Evolutionary conservation across 2,113 vertebrate species (phyloP).

Genomic region (Hyla sarda): DNA sequence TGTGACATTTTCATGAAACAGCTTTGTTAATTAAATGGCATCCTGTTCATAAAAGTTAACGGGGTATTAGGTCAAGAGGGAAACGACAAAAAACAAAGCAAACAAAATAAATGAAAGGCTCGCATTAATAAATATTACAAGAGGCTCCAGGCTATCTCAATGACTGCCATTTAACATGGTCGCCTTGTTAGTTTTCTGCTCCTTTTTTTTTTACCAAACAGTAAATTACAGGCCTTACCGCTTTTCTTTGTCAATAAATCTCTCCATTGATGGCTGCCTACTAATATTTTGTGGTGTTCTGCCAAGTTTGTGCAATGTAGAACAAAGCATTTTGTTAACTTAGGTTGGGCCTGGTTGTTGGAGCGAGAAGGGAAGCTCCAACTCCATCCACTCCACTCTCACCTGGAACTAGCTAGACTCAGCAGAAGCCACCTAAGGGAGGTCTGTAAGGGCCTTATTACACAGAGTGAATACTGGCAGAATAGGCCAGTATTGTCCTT

Average conservation of each 20-base stretch:
- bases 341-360: no score
- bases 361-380: no score
- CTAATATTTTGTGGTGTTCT: no score
- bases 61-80: constrained; percentile 38
- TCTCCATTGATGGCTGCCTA: not conserved
- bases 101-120: constrained; percentile 58
- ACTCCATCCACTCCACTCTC: no score
- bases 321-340: no score
- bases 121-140: constrained; percentile 57
- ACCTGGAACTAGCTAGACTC: no score
- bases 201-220: constrained; percentile 40
- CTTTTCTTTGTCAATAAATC: constrained; percentile 15
- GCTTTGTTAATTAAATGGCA: constrained; percentile 49
- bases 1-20: constrained; percentile 54
- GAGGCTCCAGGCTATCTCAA: constrained; percentile 47
- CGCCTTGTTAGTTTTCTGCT: constrained; percentile 26
- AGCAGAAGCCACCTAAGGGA: no score
- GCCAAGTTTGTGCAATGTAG: no score
- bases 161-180: constrained; percentile 50
- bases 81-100: constrained; percentile 47
- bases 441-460: no score
- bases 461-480: no score
- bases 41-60: constrained; percentile 56
- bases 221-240: constrained; percentile 33
- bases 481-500: no score